Base-by-base conservation (phyloP, 2,888 invertebrate species). In the Cataglyphis livida region DNA sequence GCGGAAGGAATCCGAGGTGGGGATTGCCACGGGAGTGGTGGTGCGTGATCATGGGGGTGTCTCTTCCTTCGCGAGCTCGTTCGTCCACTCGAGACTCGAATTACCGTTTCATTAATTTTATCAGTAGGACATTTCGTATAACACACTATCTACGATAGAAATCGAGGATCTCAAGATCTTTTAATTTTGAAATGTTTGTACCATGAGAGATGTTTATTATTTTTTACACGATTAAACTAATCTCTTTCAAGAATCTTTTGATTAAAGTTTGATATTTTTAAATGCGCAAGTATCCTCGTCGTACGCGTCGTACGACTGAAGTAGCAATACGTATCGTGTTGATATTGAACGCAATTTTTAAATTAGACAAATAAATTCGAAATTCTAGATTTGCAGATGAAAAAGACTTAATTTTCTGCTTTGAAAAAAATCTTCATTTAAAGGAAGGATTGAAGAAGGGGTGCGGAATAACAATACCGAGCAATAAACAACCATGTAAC, bases 1-100 rank as follows among this genome's bases (percentile, higher is more conserved):
- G 89, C 87, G 89, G 87, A 90, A 90, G 90, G 71, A 85, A 71
- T 91, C 89, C 89, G 85, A 89, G 89, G 92, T 91, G 91, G 90
- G 90, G 87, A 68, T 48, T 70, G 79, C 12, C 59, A 64, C 66
- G 79, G 59, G 71, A 71, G 78, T 79, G 71, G 78, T 79, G 78
- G 78, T 61, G 54, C 59, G 70, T 44, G 71, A 79, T 79, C 73
- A 71, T 48, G 78, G 71, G 78, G 71, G 35, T 79, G 59, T 71
- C 71, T 59, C 44, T 79, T 71, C 25, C 71, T 59, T 59, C 44
- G 65, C 75, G 38, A 65, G 25, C 65, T 66, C 76, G 68, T 57
- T 28, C 66, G 44, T 54, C 38, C 76, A 68, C 68, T 76, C 54
- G 68, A 68, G 54, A 68, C 35, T 35, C 32, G 21, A 70, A 18